Evolutionary conservation across 2,888 invertebrate genomes (phyloP).

Genomic region (Xanthorhoe designata): DNA sequence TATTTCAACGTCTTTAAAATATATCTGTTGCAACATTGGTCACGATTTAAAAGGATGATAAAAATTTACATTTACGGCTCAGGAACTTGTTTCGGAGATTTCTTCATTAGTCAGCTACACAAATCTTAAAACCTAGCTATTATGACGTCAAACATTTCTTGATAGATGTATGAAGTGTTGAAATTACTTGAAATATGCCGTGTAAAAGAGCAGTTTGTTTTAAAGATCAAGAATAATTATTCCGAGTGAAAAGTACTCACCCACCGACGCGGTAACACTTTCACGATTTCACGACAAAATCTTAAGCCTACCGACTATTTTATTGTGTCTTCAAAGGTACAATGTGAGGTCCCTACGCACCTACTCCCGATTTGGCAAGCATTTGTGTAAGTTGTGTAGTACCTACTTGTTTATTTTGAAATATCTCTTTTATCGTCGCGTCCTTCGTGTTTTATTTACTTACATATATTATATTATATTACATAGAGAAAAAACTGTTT

Average conservation of each 20-base stretch:
- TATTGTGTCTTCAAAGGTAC: background rate
- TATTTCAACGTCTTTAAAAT: background rate
- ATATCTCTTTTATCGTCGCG: background rate
- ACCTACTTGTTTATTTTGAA: background rate
- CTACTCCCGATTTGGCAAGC: background rate
- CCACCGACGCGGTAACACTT: constrained; percentile 20
- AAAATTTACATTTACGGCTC: background rate
- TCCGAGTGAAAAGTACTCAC: constrained; percentile 18
- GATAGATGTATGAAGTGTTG: constrained; percentile 11
- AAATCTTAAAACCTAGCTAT: no score
- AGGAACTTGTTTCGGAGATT: background rate
- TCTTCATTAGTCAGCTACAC: background rate
- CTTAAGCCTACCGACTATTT: background rate
- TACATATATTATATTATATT: no score
- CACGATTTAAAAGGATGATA: background rate
- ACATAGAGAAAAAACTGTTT: background rate
- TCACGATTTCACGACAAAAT: constrained; percentile 26
- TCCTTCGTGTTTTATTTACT: background rate
- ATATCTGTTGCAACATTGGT: background rate
- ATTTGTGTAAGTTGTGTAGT: background rate
- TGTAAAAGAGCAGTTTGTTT: constrained; percentile 27
- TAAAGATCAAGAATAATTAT: constrained; percentile 21
- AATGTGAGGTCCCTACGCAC: background rate
- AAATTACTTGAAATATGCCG: constrained; percentile 25
- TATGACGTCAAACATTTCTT: background rate